Percentiles rank a stretch among this genome's conserved stretches.
These are phyloP conservation scores for Prenolepis imparis DNA, from an alignment of 2,888 invertebrate species.

Conservation along the genomic window DNA sequence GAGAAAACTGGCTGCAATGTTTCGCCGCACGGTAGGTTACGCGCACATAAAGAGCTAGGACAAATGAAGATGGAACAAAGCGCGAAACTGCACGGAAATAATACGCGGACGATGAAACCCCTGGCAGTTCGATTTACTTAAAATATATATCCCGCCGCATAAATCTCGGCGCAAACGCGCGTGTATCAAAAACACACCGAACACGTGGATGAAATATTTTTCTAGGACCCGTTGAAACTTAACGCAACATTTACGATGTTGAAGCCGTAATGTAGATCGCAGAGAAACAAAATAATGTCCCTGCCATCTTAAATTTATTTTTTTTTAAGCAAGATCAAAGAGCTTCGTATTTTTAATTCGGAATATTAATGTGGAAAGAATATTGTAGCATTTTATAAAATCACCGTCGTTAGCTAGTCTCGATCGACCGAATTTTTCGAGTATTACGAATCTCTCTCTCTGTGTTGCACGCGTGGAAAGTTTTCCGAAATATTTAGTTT, in stretches of 20 bases:
- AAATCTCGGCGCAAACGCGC: constrained; percentile 7
- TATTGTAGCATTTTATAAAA: not conserved
- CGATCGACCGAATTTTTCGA: not conserved
- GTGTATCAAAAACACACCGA: constrained; percentile 8
- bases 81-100: constrained; percentile 52
- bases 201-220: not conserved
- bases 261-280: not conserved
- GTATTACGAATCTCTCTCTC: not conserved
- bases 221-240: not conserved
- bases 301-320: not conserved
- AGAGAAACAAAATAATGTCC: too few species aligned
- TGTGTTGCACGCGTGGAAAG: not conserved
- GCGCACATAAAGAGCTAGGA: constrained; percentile 40
- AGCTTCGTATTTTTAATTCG: not conserved
- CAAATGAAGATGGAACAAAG: constrained; percentile 55
- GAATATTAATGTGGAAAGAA: not conserved
- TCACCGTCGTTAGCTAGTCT: not conserved
- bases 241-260: constrained; percentile 9
- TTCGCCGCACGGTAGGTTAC: constrained; percentile 52
- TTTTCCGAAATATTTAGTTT: constrained; percentile 26
- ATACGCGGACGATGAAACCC: not conserved
- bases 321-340: not conserved
- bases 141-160: not conserved
- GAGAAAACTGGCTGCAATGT: constrained; percentile 42
- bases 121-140: constrained; percentile 28